These are phyloP conservation scores for Clarias platycephalus DNA, from an alignment of 2,797 vertebrate species.

Conservation along the genomic window DNA sequence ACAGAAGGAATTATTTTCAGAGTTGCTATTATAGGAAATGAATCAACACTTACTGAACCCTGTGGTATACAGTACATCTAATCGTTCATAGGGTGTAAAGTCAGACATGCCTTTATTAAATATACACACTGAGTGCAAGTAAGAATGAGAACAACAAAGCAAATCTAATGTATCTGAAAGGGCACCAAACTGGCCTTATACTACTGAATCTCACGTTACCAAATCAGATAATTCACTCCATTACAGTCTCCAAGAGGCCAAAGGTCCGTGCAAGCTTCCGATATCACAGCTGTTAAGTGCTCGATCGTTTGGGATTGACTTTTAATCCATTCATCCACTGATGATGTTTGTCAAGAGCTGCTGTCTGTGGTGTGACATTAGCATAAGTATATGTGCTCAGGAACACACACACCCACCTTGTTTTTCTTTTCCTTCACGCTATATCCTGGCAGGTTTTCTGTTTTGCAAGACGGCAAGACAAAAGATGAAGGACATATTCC, in stretches of 20 bases:
- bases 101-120: not conserved
- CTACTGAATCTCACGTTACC: not conserved
- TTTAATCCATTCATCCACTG: constrained; percentile 59
- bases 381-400: constrained; percentile 16
- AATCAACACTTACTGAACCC: not conserved
- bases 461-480: constrained; percentile 21
- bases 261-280: not conserved
- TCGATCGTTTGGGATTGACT: constrained; percentile 43
- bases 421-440: not conserved
- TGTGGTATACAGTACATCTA: not conserved
- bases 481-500: too few species aligned
- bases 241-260: not conserved
- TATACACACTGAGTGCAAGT: not conserved
- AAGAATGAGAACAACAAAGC: not conserved
- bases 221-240: not conserved
- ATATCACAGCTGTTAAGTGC: not conserved
- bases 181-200: not conserved
- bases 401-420: constrained; percentile 34
- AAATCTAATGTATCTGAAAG: not conserved
- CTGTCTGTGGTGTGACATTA: constrained; percentile 45
- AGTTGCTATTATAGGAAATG: not conserved
- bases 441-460: constrained; percentile 27
- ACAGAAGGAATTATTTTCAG: not conserved
- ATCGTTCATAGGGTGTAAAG: not conserved
- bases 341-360: constrained; percentile 64